These are phyloP conservation scores for Yponomeuta malinellus DNA, from an alignment of 2,888 invertebrate species.

Conservation along the genomic window DNA sequence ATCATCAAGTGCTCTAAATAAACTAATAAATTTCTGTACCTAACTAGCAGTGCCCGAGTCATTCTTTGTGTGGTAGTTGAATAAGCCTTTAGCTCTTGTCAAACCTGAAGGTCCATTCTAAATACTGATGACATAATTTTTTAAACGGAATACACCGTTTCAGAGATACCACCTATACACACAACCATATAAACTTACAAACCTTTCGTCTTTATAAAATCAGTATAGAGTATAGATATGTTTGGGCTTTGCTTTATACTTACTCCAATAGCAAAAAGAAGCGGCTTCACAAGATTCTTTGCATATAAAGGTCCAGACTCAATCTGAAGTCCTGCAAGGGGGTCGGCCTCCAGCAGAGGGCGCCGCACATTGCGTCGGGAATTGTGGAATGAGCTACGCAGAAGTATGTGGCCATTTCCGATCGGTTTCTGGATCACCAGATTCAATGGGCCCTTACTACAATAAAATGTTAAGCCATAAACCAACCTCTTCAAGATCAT, in stretches of 20 bases:
- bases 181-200: too few species aligned
- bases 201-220: too few species aligned
- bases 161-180: too few species aligned
- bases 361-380: slow-evolving; percentile 40
- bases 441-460: slow-evolving; percentile 16
- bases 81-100: too few species aligned
- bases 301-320: slow-evolving; percentile 59
- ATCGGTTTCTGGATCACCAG: slow-evolving; percentile 20
- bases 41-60: too few species aligned
- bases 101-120: too few species aligned
- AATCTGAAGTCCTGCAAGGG: slow-evolving; percentile 55
- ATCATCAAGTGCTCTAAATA: too few species aligned
- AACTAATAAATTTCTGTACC: too few species aligned
- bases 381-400: slow-evolving; percentile 55
- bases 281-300: slow-evolving; percentile 74
- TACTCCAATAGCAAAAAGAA: slow-evolving; percentile 80
- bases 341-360: slow-evolving; percentile 43
- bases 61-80: too few species aligned
- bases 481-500: neutral
- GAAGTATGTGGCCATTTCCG: slow-evolving; percentile 34
- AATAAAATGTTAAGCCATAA: slow-evolving; percentile 15
- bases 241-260: neutral
- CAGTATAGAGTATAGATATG: neutral
- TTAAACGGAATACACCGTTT: too few species aligned
- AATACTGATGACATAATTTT: too few species aligned